Percentiles rank a stretch among this genome's conserved stretches.
These are phyloP conservation scores for Drosophila mayri DNA, from an alignment of 1,140 invertebrate species.

Conservation along the genomic window DNA sequence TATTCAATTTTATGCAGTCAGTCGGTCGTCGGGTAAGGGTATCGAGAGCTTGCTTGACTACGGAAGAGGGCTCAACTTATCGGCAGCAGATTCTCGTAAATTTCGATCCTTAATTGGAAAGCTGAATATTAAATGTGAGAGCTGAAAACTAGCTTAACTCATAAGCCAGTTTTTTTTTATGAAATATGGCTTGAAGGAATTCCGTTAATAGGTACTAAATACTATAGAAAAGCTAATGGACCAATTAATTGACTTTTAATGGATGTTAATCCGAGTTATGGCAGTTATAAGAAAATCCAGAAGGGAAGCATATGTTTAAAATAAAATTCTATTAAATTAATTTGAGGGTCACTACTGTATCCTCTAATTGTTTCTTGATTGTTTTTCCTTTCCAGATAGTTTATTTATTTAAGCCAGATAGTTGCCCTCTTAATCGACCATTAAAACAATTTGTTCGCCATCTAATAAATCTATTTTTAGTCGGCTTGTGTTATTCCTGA, in stretches of 20 bases:
- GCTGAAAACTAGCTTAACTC: constrained; percentile 8
- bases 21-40: constrained; percentile 16
- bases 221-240: background rate
- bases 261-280: background rate
- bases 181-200: background rate
- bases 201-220: background rate
- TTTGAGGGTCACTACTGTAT: background rate
- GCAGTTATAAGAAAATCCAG: background rate
- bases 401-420: constrained; percentile 3
- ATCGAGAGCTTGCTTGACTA: constrained; percentile 18
- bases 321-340: background rate
- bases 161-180: constrained; percentile 1
- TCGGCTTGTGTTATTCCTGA: constrained; percentile 44
- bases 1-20: constrained; percentile 46
- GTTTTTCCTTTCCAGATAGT: background rate
- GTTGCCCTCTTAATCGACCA: constrained; percentile 16
- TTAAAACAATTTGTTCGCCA: constrained; percentile 21
- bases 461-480: constrained; percentile 39
- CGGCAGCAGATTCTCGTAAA: constrained; percentile 30
- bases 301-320: background rate
- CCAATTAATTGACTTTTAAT: constrained; percentile 12
- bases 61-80: constrained; percentile 9
- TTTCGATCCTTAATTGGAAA: constrained; percentile 17
- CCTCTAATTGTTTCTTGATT: background rate
- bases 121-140: constrained; percentile 7